A percentile compares a stretch with the other conserved stretches of the same genome.
phyloP scores from a whole-genome alignment of 1,140 invertebrate genomes.

The Tetramorium alpestre region DNA sequence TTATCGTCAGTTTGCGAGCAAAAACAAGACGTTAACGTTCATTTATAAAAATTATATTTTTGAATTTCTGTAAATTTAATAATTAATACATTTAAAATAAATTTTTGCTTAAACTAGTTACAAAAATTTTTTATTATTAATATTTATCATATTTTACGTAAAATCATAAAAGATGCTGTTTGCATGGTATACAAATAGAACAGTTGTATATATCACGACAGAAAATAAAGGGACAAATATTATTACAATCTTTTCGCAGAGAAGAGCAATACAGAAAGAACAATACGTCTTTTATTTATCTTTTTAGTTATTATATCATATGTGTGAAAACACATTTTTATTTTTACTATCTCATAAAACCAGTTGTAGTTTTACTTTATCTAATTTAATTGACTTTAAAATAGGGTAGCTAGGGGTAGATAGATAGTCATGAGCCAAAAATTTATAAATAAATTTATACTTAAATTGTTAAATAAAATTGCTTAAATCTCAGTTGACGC shows the following conservation, averaged over 20 bases:
- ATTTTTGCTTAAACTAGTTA: neutral
- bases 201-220: neutral
- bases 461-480: neutral
- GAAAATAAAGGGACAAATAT: slow-evolving; percentile 6
- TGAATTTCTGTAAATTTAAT: neutral
- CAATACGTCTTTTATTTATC: neutral
- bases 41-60: slow-evolving; percentile 3
- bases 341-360: neutral
- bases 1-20: neutral
- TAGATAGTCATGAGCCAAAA: neutral
- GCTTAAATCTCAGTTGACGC: neutral
- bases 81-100: neutral
- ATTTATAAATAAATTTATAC: slow-evolving; percentile 14
- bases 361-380: neutral
- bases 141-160: neutral
- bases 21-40: neutral
- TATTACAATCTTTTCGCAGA: neutral
- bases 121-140: neutral
- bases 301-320: neutral
- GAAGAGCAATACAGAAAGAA: neutral
- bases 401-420: neutral
- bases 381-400: neutral
- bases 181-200: neutral
- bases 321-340: neutral
- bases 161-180: neutral